Conservation (phyloP, 2,797 vertebrate genomes). For the Arrhamphus sclerolepis region DNA sequence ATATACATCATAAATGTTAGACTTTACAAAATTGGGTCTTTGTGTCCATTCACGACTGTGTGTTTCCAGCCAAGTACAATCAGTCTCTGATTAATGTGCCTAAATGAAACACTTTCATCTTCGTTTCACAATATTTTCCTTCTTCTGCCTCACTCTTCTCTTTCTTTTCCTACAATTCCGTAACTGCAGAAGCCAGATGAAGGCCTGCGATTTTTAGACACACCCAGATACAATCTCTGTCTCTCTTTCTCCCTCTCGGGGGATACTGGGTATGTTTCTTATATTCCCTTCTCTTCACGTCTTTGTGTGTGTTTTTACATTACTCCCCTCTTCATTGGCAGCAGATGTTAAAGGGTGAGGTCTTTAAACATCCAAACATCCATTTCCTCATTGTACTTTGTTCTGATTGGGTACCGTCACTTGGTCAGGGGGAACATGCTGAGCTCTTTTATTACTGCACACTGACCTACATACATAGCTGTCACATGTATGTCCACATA, state of each 20-base stretch:
- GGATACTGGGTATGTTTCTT: slow-evolving; percentile 59
- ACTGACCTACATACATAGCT: slow-evolving; percentile 30
- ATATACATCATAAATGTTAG: not conserved
- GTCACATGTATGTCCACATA: slow-evolving; percentile 21
- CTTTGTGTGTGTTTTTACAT: slow-evolving; percentile 43
- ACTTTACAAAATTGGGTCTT: slow-evolving; percentile 24
- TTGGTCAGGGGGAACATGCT: slow-evolving; percentile 22
- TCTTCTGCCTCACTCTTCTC: slow-evolving; percentile 41
- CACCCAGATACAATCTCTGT: slow-evolving; percentile 70
- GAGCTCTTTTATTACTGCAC: slow-evolving; percentile 14
- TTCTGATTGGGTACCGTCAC: slow-evolving; percentile 45
- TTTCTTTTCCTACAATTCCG: slow-evolving; percentile 46
- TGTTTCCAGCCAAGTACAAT: slow-evolving; percentile 49
- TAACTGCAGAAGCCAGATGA: slow-evolving; percentile 60
- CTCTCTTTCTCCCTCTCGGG: slow-evolving; percentile 42
- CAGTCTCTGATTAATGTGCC: slow-evolving; percentile 44
- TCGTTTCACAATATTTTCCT: slow-evolving; percentile 57
- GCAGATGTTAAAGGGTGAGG: slow-evolving; percentile 73
- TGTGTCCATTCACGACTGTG: not conserved
- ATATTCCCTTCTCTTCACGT: slow-evolving; percentile 51
- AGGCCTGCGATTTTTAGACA: slow-evolving; percentile 63
- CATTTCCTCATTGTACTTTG: slow-evolving; percentile 57
- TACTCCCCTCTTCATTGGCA: slow-evolving; percentile 59
- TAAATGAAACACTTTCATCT: slow-evolving; percentile 62
- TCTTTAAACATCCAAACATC: slow-evolving; percentile 49